Evolutionary conservation across 2,888 invertebrate species (phyloP), one percentile per base, ranked within the genome.

Genomic region (Troides oblongomaculatus): DNA sequence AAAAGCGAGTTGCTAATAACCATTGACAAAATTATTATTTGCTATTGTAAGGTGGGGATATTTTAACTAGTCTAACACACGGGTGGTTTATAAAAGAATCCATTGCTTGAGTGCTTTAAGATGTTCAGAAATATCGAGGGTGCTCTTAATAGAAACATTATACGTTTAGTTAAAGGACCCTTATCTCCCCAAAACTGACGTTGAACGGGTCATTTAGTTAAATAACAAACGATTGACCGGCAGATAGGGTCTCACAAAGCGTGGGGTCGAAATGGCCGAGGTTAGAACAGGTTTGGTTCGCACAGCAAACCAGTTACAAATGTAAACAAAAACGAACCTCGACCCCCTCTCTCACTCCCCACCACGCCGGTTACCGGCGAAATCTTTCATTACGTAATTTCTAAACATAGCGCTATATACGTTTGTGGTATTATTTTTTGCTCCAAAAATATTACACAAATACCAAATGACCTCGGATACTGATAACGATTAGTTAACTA

Each of bases 301-400:
- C 79, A 53, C 74, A 72, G 78, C 75, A 83, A 84, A 86, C 88
- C 84, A 78, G 88, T 87, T 84, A 78, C 77, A 78, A 79, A 84
- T 81, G 87, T 88, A 88, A 88, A 89, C 86, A 89, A 84, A 86
- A 84, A 85, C 80, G 77, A 74, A 73, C 72, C 75, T 79, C 75
- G 72, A 56, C 63, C 25, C 76, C 75, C 71, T 57, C 67, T 14
- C 76, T 17, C 61, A 46, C n/a, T 77, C 72, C 53, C 62, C 62
- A 62, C 68, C 69, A 63, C 60, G 68, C 74, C 75, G 72, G 71
- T 74, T 68, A 58, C 64, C 59, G 60, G 50, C 56, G 61, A 63
- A 68, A 64, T 68, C 70, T 60, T 46, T 36, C 56, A 61, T 74
- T 73, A 72, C 71, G 73, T 72, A 72, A 74, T 69, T 64, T 60